Percentiles rank a stretch among this genome's conserved stretches.
These are phyloP conservation scores for Gortyna flavago DNA, from an alignment of 2,888 invertebrate genomes.

Conservation along the genomic window DNA sequence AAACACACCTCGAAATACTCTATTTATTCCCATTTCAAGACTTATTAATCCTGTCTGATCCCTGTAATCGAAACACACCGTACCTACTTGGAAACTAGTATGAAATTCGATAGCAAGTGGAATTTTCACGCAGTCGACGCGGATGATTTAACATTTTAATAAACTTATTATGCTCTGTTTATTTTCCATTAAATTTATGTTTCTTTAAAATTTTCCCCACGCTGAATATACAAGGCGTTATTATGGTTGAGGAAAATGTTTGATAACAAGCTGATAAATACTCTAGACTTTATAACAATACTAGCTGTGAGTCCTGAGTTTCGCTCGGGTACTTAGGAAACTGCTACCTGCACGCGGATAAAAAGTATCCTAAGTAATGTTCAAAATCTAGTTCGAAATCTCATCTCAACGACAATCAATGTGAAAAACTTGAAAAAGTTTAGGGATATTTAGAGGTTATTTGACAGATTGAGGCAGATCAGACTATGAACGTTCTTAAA, in stretches of 20 bases:
- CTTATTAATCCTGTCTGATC: constrained; percentile 49
- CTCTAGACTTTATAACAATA: background rate
- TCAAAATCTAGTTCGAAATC: too few species aligned
- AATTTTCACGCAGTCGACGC: constrained; percentile 16
- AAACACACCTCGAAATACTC: constrained; percentile 14
- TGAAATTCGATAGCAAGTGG: constrained; percentile 21
- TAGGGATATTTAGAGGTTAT: too few species aligned
- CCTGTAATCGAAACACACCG: constrained; percentile 30
- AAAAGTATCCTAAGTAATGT: background rate
- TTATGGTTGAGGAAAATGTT: background rate
- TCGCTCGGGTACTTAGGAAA: background rate
- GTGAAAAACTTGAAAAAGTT: too few species aligned
- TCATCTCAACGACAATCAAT: too few species aligned
- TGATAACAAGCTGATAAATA: too few species aligned
- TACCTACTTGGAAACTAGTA: constrained; percentile 37
- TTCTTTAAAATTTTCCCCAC: background rate
- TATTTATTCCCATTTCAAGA: constrained; percentile 44
- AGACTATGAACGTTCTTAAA: too few species aligned
- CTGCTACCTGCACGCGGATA: background rate
- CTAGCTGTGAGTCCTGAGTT: too few species aligned
- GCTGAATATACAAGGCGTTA: background rate
- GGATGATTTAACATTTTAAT: constrained; percentile 32
- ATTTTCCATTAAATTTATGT: constrained; percentile 10
- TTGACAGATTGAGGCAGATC: too few species aligned
- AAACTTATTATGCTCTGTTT: constrained; percentile 4